Base-by-base conservation (phyloP, 2,888 invertebrate species). In the Trissolcus japonicus region DNA sequence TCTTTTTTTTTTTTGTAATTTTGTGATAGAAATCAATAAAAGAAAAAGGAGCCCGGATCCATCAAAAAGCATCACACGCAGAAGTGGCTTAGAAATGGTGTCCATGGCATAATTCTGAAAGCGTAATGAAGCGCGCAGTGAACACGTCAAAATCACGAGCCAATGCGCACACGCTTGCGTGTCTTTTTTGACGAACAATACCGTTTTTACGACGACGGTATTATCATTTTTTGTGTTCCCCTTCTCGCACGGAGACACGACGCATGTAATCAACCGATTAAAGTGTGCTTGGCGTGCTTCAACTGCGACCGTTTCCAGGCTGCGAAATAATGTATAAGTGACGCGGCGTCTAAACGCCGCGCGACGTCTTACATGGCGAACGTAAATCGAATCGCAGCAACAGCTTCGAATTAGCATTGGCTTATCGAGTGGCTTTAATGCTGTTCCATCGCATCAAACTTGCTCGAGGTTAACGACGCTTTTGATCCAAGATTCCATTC, bases 281-380 rank as follows among this genome's bases (percentile, higher is more conserved):
- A 77, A 62, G 68, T 76, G 78, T 68, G 76, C 72, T 73, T 75
- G 80, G 75, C 76, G 75, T 68, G 54, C 55, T 69, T 55, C 56
- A 55, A 29, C 60, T 17, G 35, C 60, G 53, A 54, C 77, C 56
- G 77, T 80, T 79, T 76, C 75, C 79, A 80, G 80, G 76, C 73
- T 76, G 76, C 69, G 54, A 54, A 62, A 77, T 78, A 79, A 78
- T 80, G 79, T 71, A 4, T 35, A 35, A 7, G 35, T 11, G 9
- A 76, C 63, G 65, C 62, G 54, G 63, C 75, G 63, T 67, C 71
- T 75, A 80, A 76, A 80, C 55, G 68, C 46, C 61, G 53, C 66
- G 73, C 68, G 72, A 69, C 57, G 80, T 73, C 77, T 79, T 79
- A 80, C 79, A 80, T 78, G 78, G 63, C 51, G 68, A 79, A 67